A percentile compares a stretch with the other conserved stretches of the same genome.
These are phyloP conservation scores for Cosmia trapezina DNA, from an alignment of 2,888 invertebrate species.

Conservation along the genomic window DNA sequence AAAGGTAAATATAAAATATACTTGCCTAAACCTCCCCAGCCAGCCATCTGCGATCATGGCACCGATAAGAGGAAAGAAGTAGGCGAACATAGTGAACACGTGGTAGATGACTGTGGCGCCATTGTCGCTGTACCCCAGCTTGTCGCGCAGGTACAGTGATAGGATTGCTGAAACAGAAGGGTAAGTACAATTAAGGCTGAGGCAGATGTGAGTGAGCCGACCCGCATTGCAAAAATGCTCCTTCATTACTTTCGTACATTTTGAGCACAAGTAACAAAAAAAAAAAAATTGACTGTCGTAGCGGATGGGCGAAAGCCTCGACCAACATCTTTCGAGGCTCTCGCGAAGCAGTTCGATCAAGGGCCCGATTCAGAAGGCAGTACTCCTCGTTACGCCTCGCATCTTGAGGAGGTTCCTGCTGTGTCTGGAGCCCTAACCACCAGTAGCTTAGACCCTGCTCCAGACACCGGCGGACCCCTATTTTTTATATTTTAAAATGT, in stretches of 20 bases:
- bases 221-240: not conserved
- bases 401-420: too few species aligned
- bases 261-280: not conserved
- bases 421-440: too few species aligned
- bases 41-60: conserved; percentile 98
- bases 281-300: too few species aligned
- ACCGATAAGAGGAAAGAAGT: conserved; percentile 96
- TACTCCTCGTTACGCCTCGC: too few species aligned
- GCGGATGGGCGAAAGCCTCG: too few species aligned
- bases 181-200: not conserved
- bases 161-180: conserved; percentile 94
- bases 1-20: conserved; percentile 13
- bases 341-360: too few species aligned
- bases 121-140: conserved; percentile 93
- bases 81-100: conserved; percentile 96
- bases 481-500: too few species aligned
- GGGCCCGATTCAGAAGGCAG: too few species aligned
- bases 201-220: not conserved
- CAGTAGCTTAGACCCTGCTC: too few species aligned
- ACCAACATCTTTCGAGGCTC: too few species aligned
- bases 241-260: not conserved
- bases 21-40: conserved; percentile 95
- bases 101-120: conserved; percentile 97
- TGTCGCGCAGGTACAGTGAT: conserved; percentile 95
- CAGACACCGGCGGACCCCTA: too few species aligned